Evolutionary conservation across 1,140 invertebrate genomes (phyloP), one percentile per base, ranked within the genome.

Genomic region (Venturia canescens): DNA sequence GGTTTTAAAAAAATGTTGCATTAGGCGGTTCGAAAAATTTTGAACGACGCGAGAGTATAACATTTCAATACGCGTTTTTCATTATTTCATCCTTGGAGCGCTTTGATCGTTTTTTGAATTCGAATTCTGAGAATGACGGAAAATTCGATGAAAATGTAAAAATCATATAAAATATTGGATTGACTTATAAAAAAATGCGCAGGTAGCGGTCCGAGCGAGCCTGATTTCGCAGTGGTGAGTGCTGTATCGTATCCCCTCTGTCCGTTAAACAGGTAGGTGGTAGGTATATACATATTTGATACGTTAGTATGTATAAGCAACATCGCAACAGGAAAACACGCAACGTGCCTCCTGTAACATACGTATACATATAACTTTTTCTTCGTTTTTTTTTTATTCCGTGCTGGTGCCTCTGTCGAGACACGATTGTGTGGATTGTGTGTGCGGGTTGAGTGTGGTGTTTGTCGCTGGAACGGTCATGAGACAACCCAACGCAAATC

Each of bases 381-480:
- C 9, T 66, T 66, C 7, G 3, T 53, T 57, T 23, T 57, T 66
- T 66, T 66, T 15, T 66, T 27, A 23, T 27, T 29, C 15, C 23
- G 3, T 13, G 23, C 23, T 66, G n/a, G n/a, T n/a, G 26, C 23
- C 23, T 26, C 60, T 26, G 23, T 66, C 60, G 60, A 57, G 21
- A 66, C 3, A 15, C 9, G 60, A 66, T n/a, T 26, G 60, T 66
- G 60, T 27, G 60, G 21, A 57, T 57, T 66, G 60, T 66, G 60
- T 66, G 60, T 66, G 11, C 23, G 60, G 11, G 60, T 66, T 7
- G 60, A n/a, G 53, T 7, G 53, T 57, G 60, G 23, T 26, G 21
- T 66, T 66, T 27, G 23, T 66, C 60, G 60, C 23, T 66, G 21
- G 60, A n/a, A 66, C 60, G 60, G 60, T 66, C 60, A 66, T 66